Evolutionary conservation across 2,113 vertebrate genomes (phyloP).

Genomic region (Calypte anna): DNA sequence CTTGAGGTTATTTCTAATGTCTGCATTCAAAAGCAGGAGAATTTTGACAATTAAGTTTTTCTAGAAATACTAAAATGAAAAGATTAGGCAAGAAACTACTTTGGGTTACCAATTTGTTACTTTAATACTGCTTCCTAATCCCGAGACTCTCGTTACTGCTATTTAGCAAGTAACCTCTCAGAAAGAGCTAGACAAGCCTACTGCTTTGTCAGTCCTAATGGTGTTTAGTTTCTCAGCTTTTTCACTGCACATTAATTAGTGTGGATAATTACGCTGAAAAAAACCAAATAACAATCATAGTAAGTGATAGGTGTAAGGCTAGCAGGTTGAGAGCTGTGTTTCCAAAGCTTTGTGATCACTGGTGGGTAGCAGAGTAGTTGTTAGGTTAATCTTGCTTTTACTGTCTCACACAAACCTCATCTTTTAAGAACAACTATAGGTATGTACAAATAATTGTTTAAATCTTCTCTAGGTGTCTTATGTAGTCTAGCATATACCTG

Average conservation of each 20-base stretch:
- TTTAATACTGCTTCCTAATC: neutral
- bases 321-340: neutral
- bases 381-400: neutral
- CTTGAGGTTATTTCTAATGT: neutral
- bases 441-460: neutral
- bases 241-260: neutral
- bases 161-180: neutral
- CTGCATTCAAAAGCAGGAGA: neutral
- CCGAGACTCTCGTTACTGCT: neutral
- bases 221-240: neutral
- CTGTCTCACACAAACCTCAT: neutral
- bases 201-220: neutral
- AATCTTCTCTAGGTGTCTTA: neutral
- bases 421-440: neutral
- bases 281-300: neutral
- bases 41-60: neutral
- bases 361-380: neutral
- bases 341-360: neutral
- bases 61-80: neutral
- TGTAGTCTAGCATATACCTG: neutral
- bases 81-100: neutral
- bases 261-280: neutral
- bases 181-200: neutral
- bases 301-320: neutral
- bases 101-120: neutral